Base-by-base conservation (phyloP, 2,797 vertebrate genomes). In the Thalassophryne amazonica region DNA sequence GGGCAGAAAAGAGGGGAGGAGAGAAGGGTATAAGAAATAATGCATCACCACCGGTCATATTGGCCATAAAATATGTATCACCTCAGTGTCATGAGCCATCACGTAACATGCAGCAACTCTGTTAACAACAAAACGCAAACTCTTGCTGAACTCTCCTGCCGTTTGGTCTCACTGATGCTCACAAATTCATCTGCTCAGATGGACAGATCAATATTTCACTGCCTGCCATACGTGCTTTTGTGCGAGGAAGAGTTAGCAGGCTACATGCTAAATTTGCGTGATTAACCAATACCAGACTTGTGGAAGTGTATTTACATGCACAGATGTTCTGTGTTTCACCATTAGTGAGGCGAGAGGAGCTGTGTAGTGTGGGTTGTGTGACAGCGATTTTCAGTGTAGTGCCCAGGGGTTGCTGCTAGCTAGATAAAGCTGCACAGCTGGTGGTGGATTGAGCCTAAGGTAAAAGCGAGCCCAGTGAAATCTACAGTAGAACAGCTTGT, bases 401-500 rank as follows among this genome's bases (percentile, higher is more conserved):
- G 60, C 76, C 72, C 38, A 53, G 52, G 43, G 74, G 71, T 60
- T 63, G 64, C 54, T 71, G 48, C 51, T 24, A 67, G 64, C 58
- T 57, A 35, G 60, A 54, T 61, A 60, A 45, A 50, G 55, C 55
- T 42, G 69, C 60, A 71, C 78, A 79, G 79, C 79, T 74, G 69
- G 64, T 65, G 60, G 53, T 40, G 60, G 63, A 47, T 11, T 56
- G 60, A 75, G 78, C 77, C 76, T 9, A 64, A 72, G 73, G 72
- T 58, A 70, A 33, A 35, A 50, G 27, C 38, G 18, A 47, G 32
- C 33, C 56, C 43, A 2, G 35, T 32, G 63, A 50, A 64, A 56
- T 53, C 50, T 25, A 40, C 55, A 39, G 64, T 11, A 45, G 45
- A 81, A 61, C 81, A 81, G 65, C 78, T 76, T 62, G 71, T 72